Evolutionary conservation across 2,113 vertebrate genomes (phyloP).

Genomic region (Zosterops hypoxanthus): DNA sequence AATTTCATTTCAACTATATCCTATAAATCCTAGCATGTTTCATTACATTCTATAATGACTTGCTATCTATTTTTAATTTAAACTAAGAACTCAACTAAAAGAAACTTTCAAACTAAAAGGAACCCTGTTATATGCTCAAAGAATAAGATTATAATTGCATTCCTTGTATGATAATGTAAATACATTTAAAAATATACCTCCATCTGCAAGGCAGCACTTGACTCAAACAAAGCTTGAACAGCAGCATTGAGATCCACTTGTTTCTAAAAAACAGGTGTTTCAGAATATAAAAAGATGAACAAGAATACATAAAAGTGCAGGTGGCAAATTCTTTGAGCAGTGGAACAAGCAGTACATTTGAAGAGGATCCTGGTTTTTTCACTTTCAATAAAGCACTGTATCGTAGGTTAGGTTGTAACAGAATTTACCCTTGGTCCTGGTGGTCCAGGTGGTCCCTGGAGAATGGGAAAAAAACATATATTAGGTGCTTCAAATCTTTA

Average conservation of each 20-base stretch:
- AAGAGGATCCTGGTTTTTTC: neutral
- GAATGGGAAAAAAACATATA: neutral
- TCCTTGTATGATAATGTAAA: conserved; percentile 17
- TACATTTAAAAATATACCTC: conserved; percentile 80
- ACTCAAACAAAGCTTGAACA: conserved; percentile 79
- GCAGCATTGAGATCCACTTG: conserved; percentile 81
- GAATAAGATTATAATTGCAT: neutral
- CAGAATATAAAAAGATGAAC: conserved; percentile 31
- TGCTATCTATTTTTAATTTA: neutral
- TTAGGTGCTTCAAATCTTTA: neutral
- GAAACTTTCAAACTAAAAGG: neutral
- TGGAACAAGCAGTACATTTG: neutral
- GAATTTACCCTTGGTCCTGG: conserved; percentile 88
- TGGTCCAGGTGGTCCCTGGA: conserved; percentile 87
- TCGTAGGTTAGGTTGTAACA: neutral
- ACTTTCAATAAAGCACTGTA: neutral
- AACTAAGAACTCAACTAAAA: neutral
- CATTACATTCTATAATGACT: neutral
- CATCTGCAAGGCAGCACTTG: conserved; percentile 77
- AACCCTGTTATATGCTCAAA: neutral
- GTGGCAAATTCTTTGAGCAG: neutral
- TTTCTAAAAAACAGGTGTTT: conserved; percentile 78
- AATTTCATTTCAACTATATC: neutral
- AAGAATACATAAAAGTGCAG: neutral
- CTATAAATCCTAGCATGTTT: conserved; percentile 12